Conservation (phyloP, 1,140 invertebrate genomes). For the Macrocentrus cingulum region DNA sequence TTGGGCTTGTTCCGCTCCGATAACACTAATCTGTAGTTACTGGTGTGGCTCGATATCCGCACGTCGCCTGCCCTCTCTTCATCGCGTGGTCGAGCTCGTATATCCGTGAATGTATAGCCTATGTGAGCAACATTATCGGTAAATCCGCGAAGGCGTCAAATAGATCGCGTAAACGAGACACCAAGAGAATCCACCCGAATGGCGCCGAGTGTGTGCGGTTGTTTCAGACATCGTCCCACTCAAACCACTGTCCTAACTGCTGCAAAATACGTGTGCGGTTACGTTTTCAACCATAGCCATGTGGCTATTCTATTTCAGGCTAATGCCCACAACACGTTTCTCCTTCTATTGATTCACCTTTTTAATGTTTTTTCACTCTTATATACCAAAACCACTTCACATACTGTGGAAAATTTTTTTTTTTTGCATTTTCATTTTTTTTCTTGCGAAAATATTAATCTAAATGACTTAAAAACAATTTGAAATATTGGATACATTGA, state of each 20-base stretch:
- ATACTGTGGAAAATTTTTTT: too few species aligned
- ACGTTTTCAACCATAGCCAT: slow-evolving; percentile 40
- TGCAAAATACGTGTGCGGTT: slow-evolving; percentile 46
- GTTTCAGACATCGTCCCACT: slow-evolving; percentile 7
- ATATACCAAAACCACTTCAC: too few species aligned
- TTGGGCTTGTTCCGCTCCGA: slow-evolving; percentile 51
- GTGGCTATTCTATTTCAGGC: slow-evolving; percentile 39
- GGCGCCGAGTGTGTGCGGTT: slow-evolving; percentile 14
- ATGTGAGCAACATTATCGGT: slow-evolving; percentile 44
- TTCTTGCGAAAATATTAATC: too few species aligned
- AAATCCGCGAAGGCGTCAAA: slow-evolving; percentile 42
- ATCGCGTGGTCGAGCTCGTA: slow-evolving; percentile 16
- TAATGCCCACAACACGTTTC: slow-evolving; percentile 33
- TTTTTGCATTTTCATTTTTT: too few species aligned
- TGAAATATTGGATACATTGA: too few species aligned
- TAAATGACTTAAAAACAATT: too few species aligned
- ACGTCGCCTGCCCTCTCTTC: background rate
- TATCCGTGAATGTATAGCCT: slow-evolving; percentile 24
- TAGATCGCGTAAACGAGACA: slow-evolving; percentile 4
- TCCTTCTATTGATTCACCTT: slow-evolving; percentile 1
- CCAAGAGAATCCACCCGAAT: slow-evolving; percentile 17
- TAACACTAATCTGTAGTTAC: slow-evolving; percentile 56
- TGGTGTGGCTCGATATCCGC: slow-evolving; percentile 41
- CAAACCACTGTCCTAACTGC: slow-evolving; percentile 37
- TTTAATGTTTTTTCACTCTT: background rate